A percentile compares a stretch with the other conserved stretches of the same genome.
These are phyloP conservation scores for Lethenteron camtschaticum DNA, from an alignment of 2,113 vertebrate species.

Conservation along the genomic window DNA sequence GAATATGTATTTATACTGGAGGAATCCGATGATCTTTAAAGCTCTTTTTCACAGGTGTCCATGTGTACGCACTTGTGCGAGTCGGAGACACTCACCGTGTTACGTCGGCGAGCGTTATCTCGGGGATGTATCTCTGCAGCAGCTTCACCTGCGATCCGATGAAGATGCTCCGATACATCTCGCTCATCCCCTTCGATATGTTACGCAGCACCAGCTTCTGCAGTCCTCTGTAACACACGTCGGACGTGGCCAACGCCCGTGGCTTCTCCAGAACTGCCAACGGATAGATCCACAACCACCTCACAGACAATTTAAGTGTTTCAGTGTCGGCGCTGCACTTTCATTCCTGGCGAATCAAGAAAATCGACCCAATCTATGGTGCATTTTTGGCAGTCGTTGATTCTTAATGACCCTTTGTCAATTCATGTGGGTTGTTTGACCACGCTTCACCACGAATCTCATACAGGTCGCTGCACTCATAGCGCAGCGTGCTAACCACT, in stretches of 20 bases:
- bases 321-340: neutral
- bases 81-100: conserved; percentile 29
- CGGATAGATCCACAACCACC: too few relatives aligned
- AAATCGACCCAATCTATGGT: neutral
- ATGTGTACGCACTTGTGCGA: too few relatives aligned
- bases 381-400: too few relatives aligned
- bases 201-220: conserved; percentile 56
- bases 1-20: neutral
- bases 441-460: too few relatives aligned
- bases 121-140: conserved; percentile 71
- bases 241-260: too few relatives aligned
- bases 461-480: too few relatives aligned
- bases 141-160: conserved; percentile 52
- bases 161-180: conserved; percentile 58
- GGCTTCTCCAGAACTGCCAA: too few relatives aligned
- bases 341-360: too few relatives aligned
- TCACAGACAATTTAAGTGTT: too few relatives aligned
- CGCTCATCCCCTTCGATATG: conserved; percentile 39
- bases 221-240: conserved; percentile 34
- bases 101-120: conserved; percentile 42
- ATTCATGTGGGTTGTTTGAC: too few relatives aligned
- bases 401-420: too few relatives aligned
- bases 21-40: neutral
- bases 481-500: too few relatives aligned
- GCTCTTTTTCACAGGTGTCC: neutral